Conservation (phyloP, 2,113 vertebrate species). For the Gymnogyps californianus region DNA sequence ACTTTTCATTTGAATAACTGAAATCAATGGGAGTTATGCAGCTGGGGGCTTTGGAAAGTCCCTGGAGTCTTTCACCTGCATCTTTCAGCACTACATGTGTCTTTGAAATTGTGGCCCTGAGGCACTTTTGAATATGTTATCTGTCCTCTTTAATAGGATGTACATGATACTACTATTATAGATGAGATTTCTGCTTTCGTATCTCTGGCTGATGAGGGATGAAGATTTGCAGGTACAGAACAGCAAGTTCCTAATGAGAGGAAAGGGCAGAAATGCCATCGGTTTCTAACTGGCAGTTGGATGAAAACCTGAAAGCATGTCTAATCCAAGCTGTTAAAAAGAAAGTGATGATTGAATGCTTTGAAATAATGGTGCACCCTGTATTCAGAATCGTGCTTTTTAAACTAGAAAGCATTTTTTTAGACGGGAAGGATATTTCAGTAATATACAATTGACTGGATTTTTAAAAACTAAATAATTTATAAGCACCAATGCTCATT, state of each 20-base stretch:
- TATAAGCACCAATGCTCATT: background rate
- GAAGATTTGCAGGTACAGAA: constrained; percentile 44
- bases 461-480: constrained; percentile 8
- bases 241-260: constrained; percentile 49
- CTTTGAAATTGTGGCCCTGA: constrained; percentile 38
- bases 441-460: background rate
- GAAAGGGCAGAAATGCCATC: constrained; percentile 49
- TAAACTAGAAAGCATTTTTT: constrained; percentile 5
- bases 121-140: constrained; percentile 9
- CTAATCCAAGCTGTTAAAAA: constrained; percentile 45
- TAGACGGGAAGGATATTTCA: background rate
- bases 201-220: constrained; percentile 29
- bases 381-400: background rate
- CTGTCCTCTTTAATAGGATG: constrained; percentile 39
- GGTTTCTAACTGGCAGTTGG: constrained; percentile 25
- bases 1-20: constrained; percentile 41
- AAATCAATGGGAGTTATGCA: constrained; percentile 1
- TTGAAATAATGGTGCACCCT: constrained; percentile 17
- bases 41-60: constrained; percentile 40
- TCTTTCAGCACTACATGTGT: constrained; percentile 1
- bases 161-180: constrained; percentile 18
- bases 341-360: constrained; percentile 38
- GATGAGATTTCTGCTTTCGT: constrained; percentile 23
- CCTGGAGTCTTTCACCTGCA: constrained; percentile 26
- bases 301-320: constrained; percentile 36